phyloP scores from a whole-genome alignment of 1,140 invertebrate genomes.

The Trichogramma pretiosum region DNA sequence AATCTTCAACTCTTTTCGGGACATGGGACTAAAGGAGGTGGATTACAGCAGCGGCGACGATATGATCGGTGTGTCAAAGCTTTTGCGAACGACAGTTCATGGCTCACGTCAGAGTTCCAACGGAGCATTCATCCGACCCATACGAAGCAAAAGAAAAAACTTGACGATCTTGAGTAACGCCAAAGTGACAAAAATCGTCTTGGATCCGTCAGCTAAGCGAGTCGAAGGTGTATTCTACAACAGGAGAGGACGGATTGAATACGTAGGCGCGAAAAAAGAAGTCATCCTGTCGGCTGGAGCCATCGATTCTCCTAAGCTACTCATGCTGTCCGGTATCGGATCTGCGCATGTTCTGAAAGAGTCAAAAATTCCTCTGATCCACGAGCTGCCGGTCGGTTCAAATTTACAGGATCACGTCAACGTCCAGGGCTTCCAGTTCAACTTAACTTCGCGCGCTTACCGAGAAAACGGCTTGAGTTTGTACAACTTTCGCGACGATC shows the following conservation, averaged over 20 bases:
- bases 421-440: too few species aligned
- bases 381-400: conserved; percentile 24
- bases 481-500: neutral
- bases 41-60: conserved; percentile 1
- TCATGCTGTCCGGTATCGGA: neutral
- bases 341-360: neutral
- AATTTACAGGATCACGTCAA: neutral
- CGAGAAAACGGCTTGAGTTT: too few species aligned
- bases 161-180: conserved; percentile 57
- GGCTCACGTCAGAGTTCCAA: conserved; percentile 55
- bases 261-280: neutral
- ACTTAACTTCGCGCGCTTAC: too few species aligned
- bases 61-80: conserved; percentile 46
- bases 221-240: conserved; percentile 14
- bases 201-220: conserved; percentile 38
- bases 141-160: conserved; percentile 56
- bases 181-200: conserved; percentile 49
- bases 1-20: neutral
- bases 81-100: neutral
- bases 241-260: conserved; percentile 16
- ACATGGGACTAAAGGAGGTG: neutral
- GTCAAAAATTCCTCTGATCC: conserved; percentile 27
- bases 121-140: conserved; percentile 58
- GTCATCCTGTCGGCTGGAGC: neutral
- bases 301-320: neutral